Percentiles rank a stretch among this genome's conserved stretches.
These are phyloP conservation scores for Phania funesta DNA, from an alignment of 2,888 invertebrate species.

Conservation along the genomic window DNA sequence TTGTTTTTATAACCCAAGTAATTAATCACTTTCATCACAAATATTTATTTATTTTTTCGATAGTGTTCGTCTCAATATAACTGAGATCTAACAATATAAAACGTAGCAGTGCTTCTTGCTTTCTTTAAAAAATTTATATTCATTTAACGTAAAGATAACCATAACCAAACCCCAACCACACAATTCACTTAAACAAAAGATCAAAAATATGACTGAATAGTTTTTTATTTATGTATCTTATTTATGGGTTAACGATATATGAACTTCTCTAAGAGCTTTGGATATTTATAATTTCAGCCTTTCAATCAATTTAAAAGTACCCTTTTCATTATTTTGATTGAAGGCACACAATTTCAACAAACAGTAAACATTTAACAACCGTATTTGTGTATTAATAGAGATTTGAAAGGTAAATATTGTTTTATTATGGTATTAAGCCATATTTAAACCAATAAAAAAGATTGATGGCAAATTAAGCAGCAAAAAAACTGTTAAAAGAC, in stretches of 20 bases:
- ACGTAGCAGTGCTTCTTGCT: not conserved
- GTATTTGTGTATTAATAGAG: constrained; percentile 29
- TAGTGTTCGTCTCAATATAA: not conserved
- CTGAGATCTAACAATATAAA: not conserved
- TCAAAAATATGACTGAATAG: not conserved
- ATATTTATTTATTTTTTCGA: not conserved
- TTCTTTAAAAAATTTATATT: not conserved
- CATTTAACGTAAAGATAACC: not conserved
- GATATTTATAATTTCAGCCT: not conserved
- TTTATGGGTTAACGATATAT: too few species aligned
- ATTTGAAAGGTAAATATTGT: constrained; percentile 26
- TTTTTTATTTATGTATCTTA: too few species aligned
- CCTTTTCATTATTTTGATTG: constrained; percentile 38
- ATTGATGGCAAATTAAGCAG: constrained; percentile 8
- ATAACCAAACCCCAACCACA: not conserved
- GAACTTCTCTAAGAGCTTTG: too few species aligned
- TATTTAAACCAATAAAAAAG: constrained; percentile 14
- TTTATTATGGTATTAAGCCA: constrained; percentile 9
- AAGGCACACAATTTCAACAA: not conserved
- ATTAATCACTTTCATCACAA: constrained; percentile 28
- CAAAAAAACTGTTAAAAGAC: not conserved
- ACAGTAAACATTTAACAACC: constrained; percentile 30
- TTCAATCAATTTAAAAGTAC: not conserved
- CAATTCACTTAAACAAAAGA: not conserved
- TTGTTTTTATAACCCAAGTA: constrained; percentile 25